Evolutionary conservation across 2,797 vertebrate species (phyloP), one percentile per base, ranked within the genome.

Genomic region (Ataeniobius toweri): DNA sequence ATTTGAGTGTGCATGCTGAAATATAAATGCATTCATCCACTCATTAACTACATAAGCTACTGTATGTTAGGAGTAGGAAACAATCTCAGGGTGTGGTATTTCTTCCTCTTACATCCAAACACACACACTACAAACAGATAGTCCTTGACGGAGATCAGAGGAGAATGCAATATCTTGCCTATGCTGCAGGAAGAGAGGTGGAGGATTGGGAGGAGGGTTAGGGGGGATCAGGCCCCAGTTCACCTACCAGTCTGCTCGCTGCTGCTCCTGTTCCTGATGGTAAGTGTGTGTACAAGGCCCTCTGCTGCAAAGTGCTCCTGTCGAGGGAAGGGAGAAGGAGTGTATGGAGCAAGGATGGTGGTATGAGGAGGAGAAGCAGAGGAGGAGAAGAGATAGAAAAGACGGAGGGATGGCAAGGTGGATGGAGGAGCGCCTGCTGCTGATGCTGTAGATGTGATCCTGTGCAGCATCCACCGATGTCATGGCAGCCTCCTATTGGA

Each of bases 401-500:
- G 85, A 85, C 84, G 89, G 90, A 90, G 88, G 87, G 91, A 87
- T 77, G 83, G 80, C 71, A 71, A 90, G 84, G 89, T 92, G 84
- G 92, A 93, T 94, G 90, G 84, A 91, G 91, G 90, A 88, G 77
- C 85, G 84, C 80, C 84, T 90, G 83, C 88, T 93, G 92, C 92
- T 92, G 91, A 94, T 94, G 93, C 92, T 93, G 92, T 88, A 83
- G 93, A 95, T 90, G 90, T 91, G 94, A 92, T 93, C 90, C 93
- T 91, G 90, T 86, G 93, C 94, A 95, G 94, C 94, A 94, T 93
- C 92, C 90, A 95, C 91, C 77, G 95, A 96, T 67, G 95, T 92
- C 94, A 94, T 94, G 89, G 93, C 95, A 94, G 94, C 96, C 96
- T 95, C 96, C 95, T 96, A 92, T 92, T 90, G 74, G 77, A 82